phyloP scores from a whole-genome alignment of 2,797 vertebrate genomes.

The Aplochiton taeniatus region DNA sequence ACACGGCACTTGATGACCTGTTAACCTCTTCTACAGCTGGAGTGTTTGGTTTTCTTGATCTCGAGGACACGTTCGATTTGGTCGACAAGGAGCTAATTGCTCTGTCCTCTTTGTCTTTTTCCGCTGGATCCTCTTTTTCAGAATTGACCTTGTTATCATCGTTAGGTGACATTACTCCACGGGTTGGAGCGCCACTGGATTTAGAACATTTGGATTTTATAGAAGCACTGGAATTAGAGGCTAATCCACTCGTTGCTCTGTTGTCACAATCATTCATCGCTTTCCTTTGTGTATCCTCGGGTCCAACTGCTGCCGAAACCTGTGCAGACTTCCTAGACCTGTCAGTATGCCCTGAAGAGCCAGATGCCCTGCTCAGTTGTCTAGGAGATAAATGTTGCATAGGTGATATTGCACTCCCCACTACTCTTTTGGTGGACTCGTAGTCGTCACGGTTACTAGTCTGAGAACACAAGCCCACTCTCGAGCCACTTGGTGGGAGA shows the following conservation, averaged over 20 bases:
- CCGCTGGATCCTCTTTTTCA: conserved; percentile 24
- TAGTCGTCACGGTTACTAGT: conserved; percentile 56
- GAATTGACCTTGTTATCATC: conserved; percentile 17
- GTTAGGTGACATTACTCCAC: conserved; percentile 14
- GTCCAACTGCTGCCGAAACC: not conserved
- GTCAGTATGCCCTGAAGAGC: conserved; percentile 37
- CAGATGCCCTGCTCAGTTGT: conserved; percentile 45
- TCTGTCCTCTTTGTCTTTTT: conserved; percentile 15
- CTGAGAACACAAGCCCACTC: conserved; percentile 56
- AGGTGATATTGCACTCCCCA: conserved; percentile 38
- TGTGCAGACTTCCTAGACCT: conserved; percentile 40
- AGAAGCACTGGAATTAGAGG: conserved; percentile 13
- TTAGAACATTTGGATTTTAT: conserved; percentile 40
- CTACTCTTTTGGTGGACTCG: conserved; percentile 44
- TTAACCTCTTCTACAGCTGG: conserved; percentile 37
- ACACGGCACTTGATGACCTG: conserved; percentile 66
- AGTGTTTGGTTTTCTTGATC: conserved; percentile 3
- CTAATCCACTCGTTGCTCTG: conserved; percentile 16
- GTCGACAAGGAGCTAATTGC: conserved; percentile 16
- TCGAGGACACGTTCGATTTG: conserved; percentile 20
- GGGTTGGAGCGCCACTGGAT: conserved; percentile 46
- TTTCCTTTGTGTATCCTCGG: conserved; percentile 26
- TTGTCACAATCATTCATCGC: conserved; percentile 30
- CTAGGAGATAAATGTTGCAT: conserved; percentile 36
- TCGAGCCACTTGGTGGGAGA: conserved; percentile 56